Conservation (phyloP, 2,888 invertebrate genomes). For the Luperina testacea region DNA sequence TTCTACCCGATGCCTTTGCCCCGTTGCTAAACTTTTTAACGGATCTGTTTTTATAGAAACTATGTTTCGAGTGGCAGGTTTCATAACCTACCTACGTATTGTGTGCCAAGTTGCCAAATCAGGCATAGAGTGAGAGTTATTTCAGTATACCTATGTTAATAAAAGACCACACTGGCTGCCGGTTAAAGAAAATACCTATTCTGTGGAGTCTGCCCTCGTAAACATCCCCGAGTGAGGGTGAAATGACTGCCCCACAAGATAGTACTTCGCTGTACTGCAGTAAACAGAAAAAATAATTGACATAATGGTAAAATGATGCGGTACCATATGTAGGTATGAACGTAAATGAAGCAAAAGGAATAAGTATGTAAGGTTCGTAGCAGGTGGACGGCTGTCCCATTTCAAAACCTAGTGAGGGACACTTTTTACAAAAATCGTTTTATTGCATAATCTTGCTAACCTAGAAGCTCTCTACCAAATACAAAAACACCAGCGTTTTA, state of each 20-base stretch:
- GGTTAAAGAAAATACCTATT: not conserved
- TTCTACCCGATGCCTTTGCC: not conserved
- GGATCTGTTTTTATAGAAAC: not conserved
- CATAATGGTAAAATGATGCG: too few relatives aligned
- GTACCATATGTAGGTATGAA: not conserved
- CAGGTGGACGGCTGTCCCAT: too few relatives aligned
- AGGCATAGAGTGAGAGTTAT: not conserved
- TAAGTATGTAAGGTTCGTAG: not conserved
- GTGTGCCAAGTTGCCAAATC: not conserved
- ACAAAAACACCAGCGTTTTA: too few relatives aligned
- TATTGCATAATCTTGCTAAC: too few relatives aligned
- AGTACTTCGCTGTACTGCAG: not conserved
- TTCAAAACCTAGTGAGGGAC: too few relatives aligned
- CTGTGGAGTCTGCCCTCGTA: not conserved
- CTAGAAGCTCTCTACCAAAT: too few relatives aligned
- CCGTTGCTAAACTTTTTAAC: not conserved
- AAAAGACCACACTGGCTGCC: not conserved
- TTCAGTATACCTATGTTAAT: not conserved
- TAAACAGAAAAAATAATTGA: not conserved
- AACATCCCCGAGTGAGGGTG: not conserved
- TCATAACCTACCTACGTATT: not conserved
- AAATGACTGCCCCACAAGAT: not conserved
- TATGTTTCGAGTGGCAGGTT: not conserved
- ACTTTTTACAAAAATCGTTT: too few relatives aligned
- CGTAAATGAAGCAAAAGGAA: not conserved